These are phyloP conservation scores for Rhabdomys dilectus DNA, from an alignment of 2,113 vertebrate species.

Conservation along the genomic window DNA sequence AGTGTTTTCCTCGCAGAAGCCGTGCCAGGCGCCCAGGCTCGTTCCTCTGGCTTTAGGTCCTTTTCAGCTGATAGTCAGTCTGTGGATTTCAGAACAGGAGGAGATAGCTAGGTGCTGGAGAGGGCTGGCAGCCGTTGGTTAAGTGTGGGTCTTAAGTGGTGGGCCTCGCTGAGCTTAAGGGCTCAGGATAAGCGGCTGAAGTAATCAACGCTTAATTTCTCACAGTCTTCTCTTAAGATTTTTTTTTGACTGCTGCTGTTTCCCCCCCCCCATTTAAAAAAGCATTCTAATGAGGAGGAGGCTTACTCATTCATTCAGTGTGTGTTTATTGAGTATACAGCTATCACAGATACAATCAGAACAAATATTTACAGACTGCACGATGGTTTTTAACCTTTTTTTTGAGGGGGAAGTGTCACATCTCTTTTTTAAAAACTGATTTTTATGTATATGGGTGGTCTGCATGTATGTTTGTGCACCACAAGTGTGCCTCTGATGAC, in stretches of 20 bases:
- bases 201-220: neutral
- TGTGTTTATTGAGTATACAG: conserved; percentile 14
- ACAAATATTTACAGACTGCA: neutral
- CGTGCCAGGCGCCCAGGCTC: neutral
- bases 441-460: neutral
- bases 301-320: conserved; percentile 43
- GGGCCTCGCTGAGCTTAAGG: neutral
- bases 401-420: neutral
- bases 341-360: neutral
- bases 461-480: neutral
- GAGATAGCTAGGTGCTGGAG: conserved; percentile 2
- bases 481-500: neutral
- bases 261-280: neutral
- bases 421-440: conserved; percentile 8
- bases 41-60: conserved; percentile 5
- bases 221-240: conserved; percentile 25
- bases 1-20: conserved; percentile 26
- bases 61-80: conserved; percentile 71
- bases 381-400: neutral
- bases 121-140: neutral
- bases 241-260: neutral
- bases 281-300: conserved; percentile 8
- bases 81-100: conserved; percentile 62
- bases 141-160: neutral
- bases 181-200: neutral